Evolutionary conservation across 1,140 invertebrate genomes (phyloP).

Genomic region (Chlorops oryzae): DNA sequence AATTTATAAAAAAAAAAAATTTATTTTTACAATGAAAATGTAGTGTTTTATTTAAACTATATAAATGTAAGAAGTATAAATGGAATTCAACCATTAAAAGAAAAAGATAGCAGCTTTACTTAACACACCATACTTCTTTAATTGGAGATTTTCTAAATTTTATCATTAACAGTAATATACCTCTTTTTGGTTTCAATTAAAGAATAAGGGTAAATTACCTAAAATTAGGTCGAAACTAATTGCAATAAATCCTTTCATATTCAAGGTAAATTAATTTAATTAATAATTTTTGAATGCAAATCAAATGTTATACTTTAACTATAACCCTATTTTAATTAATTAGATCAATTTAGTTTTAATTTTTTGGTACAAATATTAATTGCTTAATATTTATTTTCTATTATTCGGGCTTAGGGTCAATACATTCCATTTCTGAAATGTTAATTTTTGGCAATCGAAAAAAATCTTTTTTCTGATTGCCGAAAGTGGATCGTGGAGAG

Average conservation of each 20-base stretch:
- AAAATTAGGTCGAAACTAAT: constrained; percentile 57
- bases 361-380: too few relatives aligned
- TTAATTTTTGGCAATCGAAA: too few relatives aligned
- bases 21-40: constrained; percentile 56
- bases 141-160: constrained; percentile 47
- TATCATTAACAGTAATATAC: constrained; percentile 55
- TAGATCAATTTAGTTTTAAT: constrained; percentile 54
- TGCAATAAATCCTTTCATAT: constrained; percentile 54
- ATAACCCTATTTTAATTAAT: constrained; percentile 54
- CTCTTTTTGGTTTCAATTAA: constrained; percentile 56
- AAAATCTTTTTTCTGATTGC: too few relatives aligned
- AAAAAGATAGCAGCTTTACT: constrained; percentile 52
- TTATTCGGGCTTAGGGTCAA: too few relatives aligned
- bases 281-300: constrained; percentile 58
- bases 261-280: constrained; percentile 51
- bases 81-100: constrained; percentile 50
- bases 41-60: constrained; percentile 55
- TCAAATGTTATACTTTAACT: constrained; percentile 60
- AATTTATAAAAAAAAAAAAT: constrained; percentile 51
- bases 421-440: too few relatives aligned
- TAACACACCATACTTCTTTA: too few relatives aligned
- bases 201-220: constrained; percentile 50
- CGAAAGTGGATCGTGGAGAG: too few relatives aligned
- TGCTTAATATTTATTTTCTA: too few relatives aligned
- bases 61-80: constrained; percentile 52